Percentiles rank a stretch among this genome's conserved stretches.
Evolutionary conservation across 1,140 invertebrate species (phyloP).

Genomic region (Hypothenemus hampei): DNA sequence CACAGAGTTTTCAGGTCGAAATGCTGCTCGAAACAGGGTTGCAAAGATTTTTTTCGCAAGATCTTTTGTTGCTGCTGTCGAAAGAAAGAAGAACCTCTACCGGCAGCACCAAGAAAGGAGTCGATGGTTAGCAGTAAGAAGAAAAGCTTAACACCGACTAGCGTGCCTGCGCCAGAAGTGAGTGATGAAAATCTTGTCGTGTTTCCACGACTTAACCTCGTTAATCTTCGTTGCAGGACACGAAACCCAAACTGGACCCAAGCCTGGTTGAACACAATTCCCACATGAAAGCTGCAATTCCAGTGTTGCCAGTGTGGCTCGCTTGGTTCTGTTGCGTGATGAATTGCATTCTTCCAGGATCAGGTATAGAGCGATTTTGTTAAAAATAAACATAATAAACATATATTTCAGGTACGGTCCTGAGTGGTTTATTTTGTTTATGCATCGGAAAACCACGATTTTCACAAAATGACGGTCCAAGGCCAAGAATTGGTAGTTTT

Average conservation of each 20-base stretch:
- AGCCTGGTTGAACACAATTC: constrained; percentile 74
- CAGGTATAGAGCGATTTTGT: constrained; percentile 57
- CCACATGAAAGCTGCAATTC: constrained; percentile 82
- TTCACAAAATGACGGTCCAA: constrained; percentile 63
- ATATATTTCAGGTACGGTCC: constrained; percentile 66
- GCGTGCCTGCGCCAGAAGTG: constrained; percentile 53
- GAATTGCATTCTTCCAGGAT: constrained; percentile 80
- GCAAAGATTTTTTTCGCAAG: constrained; percentile 33
- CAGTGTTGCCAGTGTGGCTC: constrained; percentile 74
- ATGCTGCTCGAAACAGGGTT: constrained; percentile 35
- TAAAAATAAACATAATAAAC: neutral
- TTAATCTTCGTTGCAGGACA: constrained; percentile 69
- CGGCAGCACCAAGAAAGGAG: constrained; percentile 52
- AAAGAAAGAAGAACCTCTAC: constrained; percentile 36
- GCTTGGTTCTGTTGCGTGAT: constrained; percentile 82
- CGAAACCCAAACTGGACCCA: constrained; percentile 71
- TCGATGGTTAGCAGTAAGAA: constrained; percentile 58
- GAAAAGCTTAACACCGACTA: constrained; percentile 55
- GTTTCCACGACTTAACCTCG: too few relatives aligned
- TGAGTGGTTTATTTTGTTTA: constrained; percentile 80
- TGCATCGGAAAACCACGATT: constrained; percentile 86
- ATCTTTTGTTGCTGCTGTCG: constrained; percentile 44
- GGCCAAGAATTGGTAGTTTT: constrained; percentile 68
- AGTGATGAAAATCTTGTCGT: too few relatives aligned
- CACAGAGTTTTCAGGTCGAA: constrained; percentile 28